A percentile compares a stretch with the other conserved stretches of the same genome.
Evolutionary conservation across 2,797 vertebrate genomes (phyloP).

Genomic region (Semotilus atromaculatus): DNA sequence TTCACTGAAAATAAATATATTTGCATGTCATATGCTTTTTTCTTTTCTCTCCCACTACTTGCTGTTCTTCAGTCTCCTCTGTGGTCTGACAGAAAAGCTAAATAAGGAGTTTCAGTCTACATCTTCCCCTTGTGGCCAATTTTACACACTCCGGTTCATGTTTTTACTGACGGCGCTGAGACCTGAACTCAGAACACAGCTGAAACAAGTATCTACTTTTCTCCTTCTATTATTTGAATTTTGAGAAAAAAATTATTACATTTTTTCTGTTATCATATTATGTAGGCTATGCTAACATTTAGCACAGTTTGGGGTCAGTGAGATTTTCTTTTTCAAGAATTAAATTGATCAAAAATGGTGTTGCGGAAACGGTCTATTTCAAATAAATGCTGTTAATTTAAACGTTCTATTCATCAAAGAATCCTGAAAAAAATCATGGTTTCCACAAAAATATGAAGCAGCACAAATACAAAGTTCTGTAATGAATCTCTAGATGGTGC

Average conservation of each 20-base stretch:
- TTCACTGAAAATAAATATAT: background rate
- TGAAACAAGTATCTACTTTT: conserved; percentile 67
- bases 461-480: no score
- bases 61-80: conserved; percentile 67
- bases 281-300: background rate
- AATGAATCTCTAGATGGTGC: no score
- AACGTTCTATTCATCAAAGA: background rate
- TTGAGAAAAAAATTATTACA: background rate
- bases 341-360: background rate
- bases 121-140: conserved; percentile 73
- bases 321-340: background rate
- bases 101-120: conserved; percentile 62
- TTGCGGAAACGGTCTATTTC: background rate
- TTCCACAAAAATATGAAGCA: no score
- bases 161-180: conserved; percentile 80
- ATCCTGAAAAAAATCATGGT: no score
- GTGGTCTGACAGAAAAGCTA: conserved; percentile 71
- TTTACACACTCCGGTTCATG: conserved; percentile 79
- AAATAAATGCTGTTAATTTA: background rate
- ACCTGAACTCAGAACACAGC: conserved; percentile 75
- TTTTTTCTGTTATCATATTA: background rate
- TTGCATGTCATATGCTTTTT: background rate
- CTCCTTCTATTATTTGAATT: background rate
- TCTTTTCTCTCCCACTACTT: background rate
- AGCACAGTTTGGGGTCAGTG: background rate